Evolutionary conservation across 2,113 vertebrate genomes (phyloP), one percentile per base, ranked within the genome.

Genomic region (Ciconia maguari): DNA sequence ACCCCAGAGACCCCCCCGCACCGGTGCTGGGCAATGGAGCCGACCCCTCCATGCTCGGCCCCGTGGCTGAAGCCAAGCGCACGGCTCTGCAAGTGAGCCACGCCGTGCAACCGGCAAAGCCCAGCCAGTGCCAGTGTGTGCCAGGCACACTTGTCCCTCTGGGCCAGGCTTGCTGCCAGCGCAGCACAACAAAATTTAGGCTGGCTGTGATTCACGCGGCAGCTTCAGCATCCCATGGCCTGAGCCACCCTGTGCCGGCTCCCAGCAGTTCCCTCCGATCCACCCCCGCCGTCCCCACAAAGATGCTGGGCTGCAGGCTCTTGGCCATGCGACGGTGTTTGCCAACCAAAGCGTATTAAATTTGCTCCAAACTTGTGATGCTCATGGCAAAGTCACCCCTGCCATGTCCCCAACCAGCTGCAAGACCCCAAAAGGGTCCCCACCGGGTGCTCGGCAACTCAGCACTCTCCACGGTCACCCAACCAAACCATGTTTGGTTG

Each of bases 341-440:
- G 38, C 38, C 79, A 65, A 26, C 18, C 55, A 17, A 52, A 36
- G 16, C 1, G 6, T 46, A 3, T 34, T 3, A 21, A 64, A 25
- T 14, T 34, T 22, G 13, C 71, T 16, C 41, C 0, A 0, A 57
- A 22, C 36, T 70, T 1, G 4, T 1, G 8, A 32, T 0, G 1
- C 21, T 30, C 10, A 0, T 0, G 1, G 15, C 62, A 76, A 80
- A 81, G 11, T 16, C 69, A 22, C 57, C 12, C 25, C 55, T 6
- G 2, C 21, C 49, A 0, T 0, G 8, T 16, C 90, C 75, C 46
- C 62, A 34, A 0, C 10, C 52, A 32, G n/a, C 21, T 5, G 11
- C 4, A 4, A 0, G 5, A 68, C 44, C n/a, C 58, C 52, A 7
- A 21, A 16, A 42, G 14, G 1, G 70, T 46, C 65, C 69, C 54